A percentile compares a stretch with the other conserved stretches of the same genome.
Evolutionary conservation across 2,888 invertebrate species (phyloP).

Genomic region (Halictus ligatus): DNA sequence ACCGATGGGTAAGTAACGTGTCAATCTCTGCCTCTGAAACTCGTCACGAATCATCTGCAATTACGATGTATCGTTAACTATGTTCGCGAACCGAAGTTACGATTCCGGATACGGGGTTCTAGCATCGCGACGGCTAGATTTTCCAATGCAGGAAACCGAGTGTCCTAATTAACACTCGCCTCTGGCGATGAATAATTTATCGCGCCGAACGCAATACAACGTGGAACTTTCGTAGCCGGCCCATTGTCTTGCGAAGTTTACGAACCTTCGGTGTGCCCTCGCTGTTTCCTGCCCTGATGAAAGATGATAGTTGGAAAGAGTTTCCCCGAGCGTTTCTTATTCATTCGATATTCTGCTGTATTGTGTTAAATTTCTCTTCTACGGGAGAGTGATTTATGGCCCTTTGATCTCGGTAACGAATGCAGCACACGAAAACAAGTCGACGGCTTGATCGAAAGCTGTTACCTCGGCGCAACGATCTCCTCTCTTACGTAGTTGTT

Average conservation of each 20-base stretch:
- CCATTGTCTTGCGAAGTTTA: constrained; percentile 5
- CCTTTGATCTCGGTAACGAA: background rate
- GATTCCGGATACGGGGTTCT: background rate
- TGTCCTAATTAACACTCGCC: background rate
- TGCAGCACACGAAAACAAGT: background rate
- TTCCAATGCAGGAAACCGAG: background rate
- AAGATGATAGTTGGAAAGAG: background rate
- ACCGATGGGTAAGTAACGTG: background rate
- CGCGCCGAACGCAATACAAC: background rate
- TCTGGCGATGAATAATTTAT: constrained; percentile 1
- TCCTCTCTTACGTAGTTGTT: background rate
- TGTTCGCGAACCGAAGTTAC: background rate
- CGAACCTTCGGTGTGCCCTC: background rate
- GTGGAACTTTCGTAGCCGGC: background rate
- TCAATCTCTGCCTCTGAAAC: constrained; percentile 24
- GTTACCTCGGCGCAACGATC: background rate
- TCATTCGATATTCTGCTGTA: constrained; percentile 6
- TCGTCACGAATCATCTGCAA: constrained; percentile 36
- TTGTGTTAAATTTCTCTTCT: background rate
- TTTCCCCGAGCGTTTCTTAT: constrained; percentile 3
- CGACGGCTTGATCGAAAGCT: background rate
- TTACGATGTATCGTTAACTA: constrained; percentile 7
- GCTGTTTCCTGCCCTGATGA: background rate
- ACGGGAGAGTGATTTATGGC: background rate
- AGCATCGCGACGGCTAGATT: background rate